phyloP scores from a whole-genome alignment of 1,140 invertebrate species.

The Lerema accius region DNA sequence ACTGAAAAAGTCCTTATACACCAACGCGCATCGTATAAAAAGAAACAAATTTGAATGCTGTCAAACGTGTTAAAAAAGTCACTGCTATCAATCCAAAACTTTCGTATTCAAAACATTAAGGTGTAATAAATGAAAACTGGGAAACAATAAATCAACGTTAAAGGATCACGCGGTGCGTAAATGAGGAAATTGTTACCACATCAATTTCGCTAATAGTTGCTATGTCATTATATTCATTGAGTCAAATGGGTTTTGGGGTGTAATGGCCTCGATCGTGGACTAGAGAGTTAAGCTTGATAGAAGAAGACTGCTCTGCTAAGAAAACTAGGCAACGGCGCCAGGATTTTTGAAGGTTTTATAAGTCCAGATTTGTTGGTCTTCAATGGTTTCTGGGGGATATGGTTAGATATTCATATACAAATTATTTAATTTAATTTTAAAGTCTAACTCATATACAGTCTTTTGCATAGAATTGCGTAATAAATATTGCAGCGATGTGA shows the following conservation, averaged over 20 bases:
- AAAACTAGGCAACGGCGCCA: too few species aligned
- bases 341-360: too few species aligned
- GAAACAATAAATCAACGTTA: slow-evolving; percentile 52
- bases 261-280: too few species aligned
- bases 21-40: neutral
- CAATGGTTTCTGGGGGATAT: too few species aligned
- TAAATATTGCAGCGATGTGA: neutral
- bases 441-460: too few species aligned
- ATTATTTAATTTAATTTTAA: too few species aligned
- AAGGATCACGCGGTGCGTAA: slow-evolving; percentile 35
- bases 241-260: neutral
- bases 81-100: slow-evolving; percentile 6
- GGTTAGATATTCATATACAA: too few species aligned
- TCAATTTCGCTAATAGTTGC: slow-evolving; percentile 12
- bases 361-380: too few species aligned
- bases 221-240: slow-evolving; percentile 8
- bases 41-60: neutral
- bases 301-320: too few species aligned
- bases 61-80: neutral
- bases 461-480: neutral
- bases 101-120: neutral
- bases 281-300: too few species aligned
- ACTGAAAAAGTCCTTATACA: neutral
- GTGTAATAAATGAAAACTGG: slow-evolving; percentile 49
- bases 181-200: slow-evolving; percentile 3